These are phyloP conservation scores for Sycophaga agraensis DNA, from an alignment of 1,140 invertebrate genomes.

Conservation along the genomic window DNA sequence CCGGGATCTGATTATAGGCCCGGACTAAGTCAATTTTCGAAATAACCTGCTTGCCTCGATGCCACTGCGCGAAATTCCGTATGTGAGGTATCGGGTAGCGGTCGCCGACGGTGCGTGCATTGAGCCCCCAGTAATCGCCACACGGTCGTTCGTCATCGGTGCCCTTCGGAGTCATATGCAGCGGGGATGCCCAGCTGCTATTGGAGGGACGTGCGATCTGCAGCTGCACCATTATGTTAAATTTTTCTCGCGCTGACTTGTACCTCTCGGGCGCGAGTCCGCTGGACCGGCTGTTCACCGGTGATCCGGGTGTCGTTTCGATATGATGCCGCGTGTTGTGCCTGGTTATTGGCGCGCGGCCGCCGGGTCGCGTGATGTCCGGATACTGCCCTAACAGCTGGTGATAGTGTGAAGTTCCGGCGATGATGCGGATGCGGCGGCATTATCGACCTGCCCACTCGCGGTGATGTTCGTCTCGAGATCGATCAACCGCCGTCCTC, in stretches of 20 bases:
- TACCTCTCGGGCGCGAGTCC: not conserved
- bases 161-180: constrained; percentile 48
- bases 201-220: not conserved
- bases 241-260: not conserved
- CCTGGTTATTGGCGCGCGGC: not conserved
- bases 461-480: not conserved
- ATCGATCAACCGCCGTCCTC: constrained; percentile 12
- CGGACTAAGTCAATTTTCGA: constrained; percentile 47
- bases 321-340: constrained; percentile 5
- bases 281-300: not conserved
- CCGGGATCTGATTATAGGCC: constrained; percentile 55
- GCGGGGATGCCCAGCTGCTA: constrained; percentile 39
- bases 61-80: constrained; percentile 38
- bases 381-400: constrained; percentile 1
- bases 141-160: constrained; percentile 40
- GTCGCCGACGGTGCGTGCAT: constrained; percentile 50
- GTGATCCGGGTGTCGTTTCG: not conserved
- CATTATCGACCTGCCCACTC: too few species aligned
- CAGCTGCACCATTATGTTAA: not conserved
- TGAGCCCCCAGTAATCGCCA: constrained; percentile 49
- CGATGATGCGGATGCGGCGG: not conserved
- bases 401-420: constrained; percentile 4
- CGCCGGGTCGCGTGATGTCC: constrained; percentile 11
- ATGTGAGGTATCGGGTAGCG: constrained; percentile 47
- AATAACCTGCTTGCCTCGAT: constrained; percentile 32